Evolutionary conservation across 1,140 invertebrate genomes (phyloP), one percentile per base, ranked within the genome.

Genomic region (Solen grandis): DNA sequence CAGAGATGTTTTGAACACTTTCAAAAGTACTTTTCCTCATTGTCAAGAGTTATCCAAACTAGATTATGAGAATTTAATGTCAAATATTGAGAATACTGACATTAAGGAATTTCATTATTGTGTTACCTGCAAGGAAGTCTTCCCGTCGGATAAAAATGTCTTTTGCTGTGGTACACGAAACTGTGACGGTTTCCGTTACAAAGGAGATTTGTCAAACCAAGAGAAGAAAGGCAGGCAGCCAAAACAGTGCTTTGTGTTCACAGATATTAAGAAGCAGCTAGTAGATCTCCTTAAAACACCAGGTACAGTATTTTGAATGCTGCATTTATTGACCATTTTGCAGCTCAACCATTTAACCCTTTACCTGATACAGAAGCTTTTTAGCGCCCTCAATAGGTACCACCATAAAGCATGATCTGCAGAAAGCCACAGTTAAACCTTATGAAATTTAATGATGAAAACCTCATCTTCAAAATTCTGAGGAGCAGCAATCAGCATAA

Each of bases 111-210:
- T 74, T 19, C 70, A 74, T 46, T 74, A 62, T 25, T 74, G 70
- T 74, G 22, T 41, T 16, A 22, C 31, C 27, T 74, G 70, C 38
- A 60, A 74, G 8, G 14, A 74, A 60, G 33, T 74, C 16, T 74
- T 74, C 46, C 70, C 70, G 62, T n/a, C 22, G 16, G 46, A 74
- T 60, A 19, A 41, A 27, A 25, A 74, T 38, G 25, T 41, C 8
- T 60, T 60, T n/a, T 4, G 22, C 13, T 74, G 57, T 57, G 31
- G 36, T 16, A 60, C 57, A 16, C 5, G 5, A 60, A 50, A 41
- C n/a, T 77, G 52, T 68, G 54, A 59, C 14, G 63, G 63, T 27
- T 38, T 77, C 27, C 35, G 62, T 36, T 69, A 77, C 35, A 77
- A 77, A 66, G 74, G n/a, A n/a, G n/a, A n/a, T 33, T 1, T 16